Percentiles rank a stretch among this genome's conserved stretches.
Conservation (phyloP, 1,140 invertebrate species). For the Pogonomyrmex californicus region DNA sequence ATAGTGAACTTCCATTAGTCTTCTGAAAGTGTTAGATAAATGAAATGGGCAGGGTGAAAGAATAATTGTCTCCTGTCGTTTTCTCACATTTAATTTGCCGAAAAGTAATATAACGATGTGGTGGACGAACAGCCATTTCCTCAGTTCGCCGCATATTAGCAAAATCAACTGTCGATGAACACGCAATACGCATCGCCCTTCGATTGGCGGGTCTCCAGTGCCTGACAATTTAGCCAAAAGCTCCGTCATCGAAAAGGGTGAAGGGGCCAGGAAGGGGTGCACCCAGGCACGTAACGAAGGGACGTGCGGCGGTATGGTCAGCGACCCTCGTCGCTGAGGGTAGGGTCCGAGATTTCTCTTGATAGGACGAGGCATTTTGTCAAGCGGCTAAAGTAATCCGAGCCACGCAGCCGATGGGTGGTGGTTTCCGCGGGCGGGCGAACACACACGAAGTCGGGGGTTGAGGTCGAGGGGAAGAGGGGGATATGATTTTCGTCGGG, state of each 20-base stretch:
- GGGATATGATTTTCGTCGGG: slow-evolving; percentile 69
- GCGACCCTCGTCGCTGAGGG: slow-evolving; percentile 69
- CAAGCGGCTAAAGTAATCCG: slow-evolving; percentile 78
- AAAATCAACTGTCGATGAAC: slow-evolving; percentile 58
- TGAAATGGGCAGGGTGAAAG: neutral
- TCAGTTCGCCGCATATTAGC: slow-evolving; percentile 43
- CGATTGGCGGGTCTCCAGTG: slow-evolving; percentile 56
- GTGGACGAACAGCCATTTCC: neutral
- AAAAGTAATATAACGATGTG: slow-evolving; percentile 21
- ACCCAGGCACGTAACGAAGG: slow-evolving; percentile 55
- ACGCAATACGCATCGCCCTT: slow-evolving; percentile 58
- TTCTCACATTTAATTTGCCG: neutral
- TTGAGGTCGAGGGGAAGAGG: slow-evolving; percentile 21
- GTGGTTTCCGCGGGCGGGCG: slow-evolving; percentile 70
- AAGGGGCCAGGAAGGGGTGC: slow-evolving; percentile 40
- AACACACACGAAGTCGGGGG: slow-evolving; percentile 33
- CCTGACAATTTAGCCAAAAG: slow-evolving; percentile 71
- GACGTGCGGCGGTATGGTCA: slow-evolving; percentile 64
- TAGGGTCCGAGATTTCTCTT: slow-evolving; percentile 76
- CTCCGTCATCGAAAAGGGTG: slow-evolving; percentile 59
- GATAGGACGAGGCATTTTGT: slow-evolving; percentile 80
- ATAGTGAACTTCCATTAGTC: neutral
- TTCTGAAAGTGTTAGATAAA: neutral
- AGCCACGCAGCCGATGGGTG: slow-evolving; percentile 60
- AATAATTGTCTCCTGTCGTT: neutral